Base-by-base conservation (phyloP, 2,113 vertebrate genomes). In the Oplegnathus fasciatus region DNA sequence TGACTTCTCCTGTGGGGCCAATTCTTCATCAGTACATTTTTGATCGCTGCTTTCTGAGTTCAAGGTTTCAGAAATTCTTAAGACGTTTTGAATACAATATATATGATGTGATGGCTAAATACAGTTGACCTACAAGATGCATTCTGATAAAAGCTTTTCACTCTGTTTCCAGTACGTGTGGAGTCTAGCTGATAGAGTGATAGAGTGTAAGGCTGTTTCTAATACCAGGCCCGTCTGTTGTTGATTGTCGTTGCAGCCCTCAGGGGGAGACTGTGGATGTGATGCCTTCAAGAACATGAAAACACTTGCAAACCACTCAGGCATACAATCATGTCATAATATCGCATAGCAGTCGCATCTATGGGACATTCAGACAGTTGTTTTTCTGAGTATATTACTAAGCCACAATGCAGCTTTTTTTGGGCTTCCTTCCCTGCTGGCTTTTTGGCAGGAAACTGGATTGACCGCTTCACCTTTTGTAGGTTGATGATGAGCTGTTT, bases 361-460 rank as follows among this genome's bases (percentile, higher is more conserved):
- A 5, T 60, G 64, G 32, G 69, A 67, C 73, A 28, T 57, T 40
- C 48, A 61, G 18, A 18, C 58, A 17, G 40, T 74, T 83, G 71
- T 77, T 74, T 77, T 78, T 71, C 46, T 30, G 26, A 60, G 32
- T 60, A 32, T 26, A 75, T 61, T 64, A 48, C 13, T 2, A 46
- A 48, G 30, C 52, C 52, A 64, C 22, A 58, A 11, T 80, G 46
- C 44, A 37, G 69, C 37, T 54, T 82, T 80, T 80, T 37, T 58
- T 28, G 34, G 61, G 30, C 6, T 64, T 44, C 58, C 22, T 64
- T 82, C 30, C 60, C 54, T 73, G 32, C 44, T 40, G 17, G 44
- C 15, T 4, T 60, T 69, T 80, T 90, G 90, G 71, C 78, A 74
- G 78, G 55, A 55, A 77, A n/a, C 50, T 75, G 26, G 9, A 62